Evolutionary conservation across 2,797 vertebrate genomes (phyloP).

Genomic region (Heliangelus exortis): DNA sequence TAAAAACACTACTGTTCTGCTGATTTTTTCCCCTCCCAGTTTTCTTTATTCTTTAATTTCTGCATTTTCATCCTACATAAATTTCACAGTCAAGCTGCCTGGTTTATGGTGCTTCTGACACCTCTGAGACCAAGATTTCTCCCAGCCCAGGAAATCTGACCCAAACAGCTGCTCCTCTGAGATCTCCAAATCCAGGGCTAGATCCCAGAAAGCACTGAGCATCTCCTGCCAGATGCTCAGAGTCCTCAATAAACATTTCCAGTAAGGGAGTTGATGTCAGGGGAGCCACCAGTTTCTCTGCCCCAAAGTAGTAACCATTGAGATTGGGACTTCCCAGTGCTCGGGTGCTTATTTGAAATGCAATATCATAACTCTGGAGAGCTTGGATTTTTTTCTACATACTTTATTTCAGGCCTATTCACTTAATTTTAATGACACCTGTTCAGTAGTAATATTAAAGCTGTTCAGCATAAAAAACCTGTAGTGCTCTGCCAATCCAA

Average conservation of each 20-base stretch:
- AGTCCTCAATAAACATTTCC: neutral
- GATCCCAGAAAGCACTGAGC: neutral
- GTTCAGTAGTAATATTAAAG: neutral
- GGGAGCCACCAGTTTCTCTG: neutral
- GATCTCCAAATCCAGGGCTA: neutral
- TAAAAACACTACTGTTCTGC: neutral
- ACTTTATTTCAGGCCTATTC: neutral
- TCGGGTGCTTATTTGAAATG: neutral
- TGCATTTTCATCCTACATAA: neutral
- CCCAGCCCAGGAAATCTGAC: neutral
- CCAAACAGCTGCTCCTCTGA: constrained; percentile 2
- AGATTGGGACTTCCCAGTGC: neutral
- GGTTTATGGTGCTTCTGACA: neutral
- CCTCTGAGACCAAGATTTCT: neutral
- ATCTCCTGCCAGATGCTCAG: neutral
- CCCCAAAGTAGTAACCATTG: neutral
- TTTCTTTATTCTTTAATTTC: neutral
- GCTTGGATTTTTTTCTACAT: neutral
- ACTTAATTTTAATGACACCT: neutral
- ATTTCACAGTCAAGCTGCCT: neutral
- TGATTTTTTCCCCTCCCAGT: neutral
- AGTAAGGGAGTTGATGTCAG: neutral
- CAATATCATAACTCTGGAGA: neutral
- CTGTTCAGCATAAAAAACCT: neutral
- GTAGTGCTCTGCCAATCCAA: neutral